Percentiles rank a stretch among this genome's conserved stretches.
Evolutionary conservation across 2,888 invertebrate genomes (phyloP).

Genomic region (Diploptera punctata): DNA sequence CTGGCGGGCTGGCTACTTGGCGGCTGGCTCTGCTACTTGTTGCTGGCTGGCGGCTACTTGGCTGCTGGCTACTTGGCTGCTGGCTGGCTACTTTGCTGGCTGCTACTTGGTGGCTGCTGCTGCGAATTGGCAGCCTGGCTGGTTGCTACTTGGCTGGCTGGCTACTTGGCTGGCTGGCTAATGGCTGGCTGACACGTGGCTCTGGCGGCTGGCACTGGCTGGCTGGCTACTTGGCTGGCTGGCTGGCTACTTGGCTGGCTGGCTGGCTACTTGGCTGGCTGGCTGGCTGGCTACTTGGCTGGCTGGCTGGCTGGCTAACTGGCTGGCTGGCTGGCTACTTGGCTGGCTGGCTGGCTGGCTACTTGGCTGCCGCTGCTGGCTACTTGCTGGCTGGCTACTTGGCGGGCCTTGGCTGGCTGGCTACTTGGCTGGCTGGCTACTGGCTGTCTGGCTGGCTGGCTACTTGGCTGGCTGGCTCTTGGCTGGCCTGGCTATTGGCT

Average conservation of each 20-base stretch:
- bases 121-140: no score
- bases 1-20: no score
- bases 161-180: no score
- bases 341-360: background rate
- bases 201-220: no score
- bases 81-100: background rate
- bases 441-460: background rate
- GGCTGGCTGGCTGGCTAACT: no score
- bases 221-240: no score
- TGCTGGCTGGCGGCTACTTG: background rate
- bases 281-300: no score
- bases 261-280: no score
- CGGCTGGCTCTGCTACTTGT: no score
- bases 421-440: background rate
- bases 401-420: no score
- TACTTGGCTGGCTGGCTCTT: background rate
- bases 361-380: background rate
- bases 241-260: no score
- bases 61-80: background rate
- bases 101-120: background rate
- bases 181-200: background rate
- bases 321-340: no score
- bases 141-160: background rate
- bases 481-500: background rate
- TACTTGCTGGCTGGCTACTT: background rate